Evolutionary conservation across 2,888 invertebrate genomes (phyloP), one percentile per base, ranked within the genome.

Genomic region (Drosophila longiperda): DNA sequence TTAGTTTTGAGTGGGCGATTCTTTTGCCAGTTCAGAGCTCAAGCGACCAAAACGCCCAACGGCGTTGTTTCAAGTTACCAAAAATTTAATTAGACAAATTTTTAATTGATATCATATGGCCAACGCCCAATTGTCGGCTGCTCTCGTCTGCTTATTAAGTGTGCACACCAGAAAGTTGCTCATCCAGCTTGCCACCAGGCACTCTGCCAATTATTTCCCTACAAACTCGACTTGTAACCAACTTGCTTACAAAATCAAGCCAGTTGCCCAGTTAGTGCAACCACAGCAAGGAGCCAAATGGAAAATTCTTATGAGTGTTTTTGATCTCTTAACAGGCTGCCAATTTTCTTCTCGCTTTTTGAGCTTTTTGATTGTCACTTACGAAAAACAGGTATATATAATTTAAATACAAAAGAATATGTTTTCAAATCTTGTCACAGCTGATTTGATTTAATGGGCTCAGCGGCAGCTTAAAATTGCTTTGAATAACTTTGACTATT

Each of bases 61-160:
- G 76, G 79, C 83, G 67, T 82, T 85, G 85, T 86, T 89, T 76
- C 80, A 88, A 88, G 78, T 90, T 88, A 83, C 90, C 67, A 78
- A 86, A 86, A 89, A 90, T 90, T 90, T 86, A 87, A 87, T 87
- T 87, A 87, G 86, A 87, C 90, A 87, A 90, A 87, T 90, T 87
- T 83, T 83, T 87, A 87, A 87, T 90, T 87, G 90, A 90, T 87
- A 87, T 90, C 90, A 87, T 90, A 89, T 87, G 90, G 84, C 86
- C 75, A 72, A 75, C 72, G 76, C 82, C 66, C 75, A 65, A 88
- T 83, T 76, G 83, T 74, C 52, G 68, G 53, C 54, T 33, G 29
- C 70, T 66, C 52, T 23, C 23, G 23, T 11, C 54, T 54, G 20
- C 66, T 57, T 55, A 45, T 54, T 60, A 59, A 69, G 49, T 77